Conservation (phyloP, 2,888 invertebrate genomes). For the Heliconius cydno region DNA sequence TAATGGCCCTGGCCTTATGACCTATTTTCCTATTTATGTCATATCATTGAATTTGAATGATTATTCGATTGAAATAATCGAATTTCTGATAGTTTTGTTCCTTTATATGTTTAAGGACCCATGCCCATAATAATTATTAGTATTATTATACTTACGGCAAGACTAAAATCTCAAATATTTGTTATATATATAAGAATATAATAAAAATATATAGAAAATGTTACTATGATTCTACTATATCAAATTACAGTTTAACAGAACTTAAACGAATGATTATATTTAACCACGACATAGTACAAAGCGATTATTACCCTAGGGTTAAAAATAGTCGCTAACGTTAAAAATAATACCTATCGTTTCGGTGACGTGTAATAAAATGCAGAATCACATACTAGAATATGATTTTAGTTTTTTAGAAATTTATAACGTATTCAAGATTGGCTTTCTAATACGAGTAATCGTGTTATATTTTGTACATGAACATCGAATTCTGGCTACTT, state of each 20-base stretch:
- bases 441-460: not conserved
- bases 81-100: not conserved
- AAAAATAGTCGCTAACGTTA: conserved; percentile 72
- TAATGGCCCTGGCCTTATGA: conserved; percentile 26
- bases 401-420: conserved; percentile 18
- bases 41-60: conserved; percentile 1
- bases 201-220: not conserved
- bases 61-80: conserved; percentile 23
- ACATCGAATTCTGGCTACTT: not conserved
- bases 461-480: not conserved
- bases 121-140: not conserved
- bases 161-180: not conserved
- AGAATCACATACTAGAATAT: conserved; percentile 37
- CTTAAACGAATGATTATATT: conserved; percentile 43
- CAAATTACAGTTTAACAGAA: conserved; percentile 42
- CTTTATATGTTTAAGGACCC: not conserved
- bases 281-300: conserved; percentile 56
- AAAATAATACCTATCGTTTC: conserved; percentile 64
- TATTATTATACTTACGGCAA: not conserved
- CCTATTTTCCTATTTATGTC: conserved; percentile 25
- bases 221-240: conserved; percentile 20
- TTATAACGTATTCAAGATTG: not conserved
- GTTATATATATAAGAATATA: not conserved
- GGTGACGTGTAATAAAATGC: conserved; percentile 49
- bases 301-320: conserved; percentile 66